Conservation (phyloP, 1,140 invertebrate species). For the Papilio helenus region DNA sequence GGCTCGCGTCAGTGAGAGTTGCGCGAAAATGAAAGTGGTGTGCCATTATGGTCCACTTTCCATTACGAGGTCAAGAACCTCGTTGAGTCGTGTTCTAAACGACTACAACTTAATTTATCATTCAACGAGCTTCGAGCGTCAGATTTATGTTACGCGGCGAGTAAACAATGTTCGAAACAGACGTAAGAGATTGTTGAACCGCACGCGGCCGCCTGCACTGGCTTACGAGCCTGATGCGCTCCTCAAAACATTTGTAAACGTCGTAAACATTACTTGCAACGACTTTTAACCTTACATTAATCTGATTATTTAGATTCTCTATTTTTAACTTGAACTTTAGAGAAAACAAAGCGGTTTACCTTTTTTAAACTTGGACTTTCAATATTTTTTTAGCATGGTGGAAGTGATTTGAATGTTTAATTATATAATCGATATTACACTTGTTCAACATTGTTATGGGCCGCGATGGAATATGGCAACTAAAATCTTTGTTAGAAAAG, state of each 20-base stretch:
- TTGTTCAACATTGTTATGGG: neutral
- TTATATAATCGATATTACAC: no score
- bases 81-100: slow-evolving; percentile 50
- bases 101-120: slow-evolving; percentile 33
- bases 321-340: neutral
- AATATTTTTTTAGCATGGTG: neutral
- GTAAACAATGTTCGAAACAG: slow-evolving; percentile 20
- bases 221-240: neutral
- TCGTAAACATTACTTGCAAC: slow-evolving; percentile 10
- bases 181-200: slow-evolving; percentile 37
- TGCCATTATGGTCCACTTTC: slow-evolving; percentile 81
- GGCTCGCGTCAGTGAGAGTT: slow-evolving; percentile 77
- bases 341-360: neutral
- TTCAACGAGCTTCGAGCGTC: slow-evolving; percentile 19
- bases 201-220: neutral
- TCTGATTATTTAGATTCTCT: slow-evolving; percentile 4
- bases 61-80: slow-evolving; percentile 73
- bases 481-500: neutral
- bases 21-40: slow-evolving; percentile 81
- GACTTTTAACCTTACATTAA: neutral
- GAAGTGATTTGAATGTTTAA: no score
- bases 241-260: slow-evolving; percentile 30
- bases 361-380: neutral
- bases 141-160: slow-evolving; percentile 31
- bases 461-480: neutral